Percentiles rank a stretch among this genome's conserved stretches.
Evolutionary conservation across 30 jellyfish, hydroid and myxozoan species (phyloP).

Genomic region (Cassiopea xamachana): DNA sequence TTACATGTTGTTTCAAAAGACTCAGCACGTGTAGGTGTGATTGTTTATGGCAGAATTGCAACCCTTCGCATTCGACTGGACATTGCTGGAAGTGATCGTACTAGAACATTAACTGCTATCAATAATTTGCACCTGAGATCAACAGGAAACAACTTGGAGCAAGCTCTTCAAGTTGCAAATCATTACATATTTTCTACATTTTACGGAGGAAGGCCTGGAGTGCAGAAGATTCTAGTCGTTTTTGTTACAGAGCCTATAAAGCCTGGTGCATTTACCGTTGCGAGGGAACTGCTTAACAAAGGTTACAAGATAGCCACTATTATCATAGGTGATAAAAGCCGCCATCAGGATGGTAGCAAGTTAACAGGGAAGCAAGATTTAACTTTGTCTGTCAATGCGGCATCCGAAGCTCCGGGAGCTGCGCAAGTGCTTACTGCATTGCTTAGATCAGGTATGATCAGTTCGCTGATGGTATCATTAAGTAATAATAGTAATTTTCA

Average conservation of each 20-base stretch:
- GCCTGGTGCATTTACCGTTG: constrained; percentile 26
- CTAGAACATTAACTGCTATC: constrained; percentile 11
- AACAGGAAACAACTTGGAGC: constrained; percentile 43
- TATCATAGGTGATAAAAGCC: constrained; percentile 27
- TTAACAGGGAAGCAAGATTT: constrained; percentile 39
- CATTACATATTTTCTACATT: constrained; percentile 33
- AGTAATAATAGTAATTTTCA: background rate
- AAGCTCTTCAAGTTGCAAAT: constrained; percentile 73
- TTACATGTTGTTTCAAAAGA: constrained; percentile 44
- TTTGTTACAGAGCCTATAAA: constrained; percentile 52
- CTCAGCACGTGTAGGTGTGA: constrained; percentile 58
- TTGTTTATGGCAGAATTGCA: constrained; percentile 47
- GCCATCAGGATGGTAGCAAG: constrained; percentile 32
- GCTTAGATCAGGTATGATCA: constrained; percentile 32
- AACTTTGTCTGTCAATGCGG: constrained; percentile 32
- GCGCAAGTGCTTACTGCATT: constrained; percentile 21
- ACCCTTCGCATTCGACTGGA: constrained; percentile 27
- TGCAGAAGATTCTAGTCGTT: constrained; percentile 67
- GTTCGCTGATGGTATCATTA: background rate
- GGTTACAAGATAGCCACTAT: constrained; percentile 28
- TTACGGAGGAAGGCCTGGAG: constrained; percentile 72
- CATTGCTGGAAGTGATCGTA: background rate
- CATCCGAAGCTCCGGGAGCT: constrained; percentile 19
- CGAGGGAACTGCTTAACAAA: constrained; percentile 41
- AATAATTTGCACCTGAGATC: constrained; percentile 16